Conservation (phyloP, 2,113 vertebrate species). For the Porphyrio hochstetteri region DNA sequence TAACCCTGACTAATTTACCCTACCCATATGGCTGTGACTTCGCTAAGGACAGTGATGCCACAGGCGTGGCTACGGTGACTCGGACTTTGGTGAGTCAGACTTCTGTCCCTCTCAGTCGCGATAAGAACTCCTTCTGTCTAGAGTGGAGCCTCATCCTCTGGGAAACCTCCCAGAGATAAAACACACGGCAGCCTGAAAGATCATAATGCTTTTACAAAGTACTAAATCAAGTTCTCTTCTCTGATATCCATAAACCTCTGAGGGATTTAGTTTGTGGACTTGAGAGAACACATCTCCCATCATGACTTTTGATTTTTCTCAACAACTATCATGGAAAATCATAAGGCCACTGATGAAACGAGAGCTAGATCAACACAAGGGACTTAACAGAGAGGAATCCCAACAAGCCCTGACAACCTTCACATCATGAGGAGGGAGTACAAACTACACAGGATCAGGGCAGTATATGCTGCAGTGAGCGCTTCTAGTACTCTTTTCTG, state of each 20-base stretch:
- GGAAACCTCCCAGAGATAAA: background rate
- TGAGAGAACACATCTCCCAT: background rate
- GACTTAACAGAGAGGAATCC: background rate
- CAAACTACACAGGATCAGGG: background rate
- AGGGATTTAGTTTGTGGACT: background rate
- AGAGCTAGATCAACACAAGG: background rate
- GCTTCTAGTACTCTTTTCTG: background rate
- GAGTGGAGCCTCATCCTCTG: background rate
- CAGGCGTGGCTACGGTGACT: background rate
- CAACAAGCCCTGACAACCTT: background rate
- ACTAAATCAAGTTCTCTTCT: background rate
- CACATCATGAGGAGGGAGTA: background rate
- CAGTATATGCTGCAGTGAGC: background rate
- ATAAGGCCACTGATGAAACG: background rate
- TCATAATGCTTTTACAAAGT: background rate
- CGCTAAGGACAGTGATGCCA: background rate
- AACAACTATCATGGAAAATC: background rate
- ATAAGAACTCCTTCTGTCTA: background rate
- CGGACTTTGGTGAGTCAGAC: background rate
- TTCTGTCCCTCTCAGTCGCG: background rate
- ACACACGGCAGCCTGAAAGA: background rate
- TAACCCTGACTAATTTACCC: background rate
- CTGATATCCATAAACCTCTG: background rate
- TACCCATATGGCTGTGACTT: background rate
- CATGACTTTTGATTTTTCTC: background rate